phyloP scores from a whole-genome alignment of 2,888 invertebrate species.

The Lepidochrysops patricia region DNA sequence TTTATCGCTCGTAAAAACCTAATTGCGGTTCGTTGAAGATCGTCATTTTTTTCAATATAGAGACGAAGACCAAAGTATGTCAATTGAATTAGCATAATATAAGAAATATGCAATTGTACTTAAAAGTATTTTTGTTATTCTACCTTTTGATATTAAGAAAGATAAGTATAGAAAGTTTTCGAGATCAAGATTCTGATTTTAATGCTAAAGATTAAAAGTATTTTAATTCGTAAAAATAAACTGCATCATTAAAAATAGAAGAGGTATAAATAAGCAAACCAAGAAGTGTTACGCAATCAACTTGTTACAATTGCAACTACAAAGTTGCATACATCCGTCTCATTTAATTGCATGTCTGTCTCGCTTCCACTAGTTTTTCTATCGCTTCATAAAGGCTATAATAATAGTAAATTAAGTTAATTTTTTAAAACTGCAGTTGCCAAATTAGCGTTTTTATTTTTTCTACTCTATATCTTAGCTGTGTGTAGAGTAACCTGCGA shows the following conservation, averaged over 20 bases:
- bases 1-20: constrained; percentile 6
- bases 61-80: background rate
- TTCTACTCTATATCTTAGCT: no score
- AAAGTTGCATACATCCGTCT: constrained; percentile 1
- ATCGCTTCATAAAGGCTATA: background rate
- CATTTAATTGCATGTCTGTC: background rate
- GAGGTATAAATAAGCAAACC: background rate
- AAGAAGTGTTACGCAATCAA: background rate
- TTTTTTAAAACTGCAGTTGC: no score
- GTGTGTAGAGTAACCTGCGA: no score
- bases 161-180: background rate
- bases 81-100: constrained; percentile 1
- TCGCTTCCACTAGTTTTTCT: background rate
- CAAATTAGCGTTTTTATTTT: background rate
- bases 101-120: background rate
- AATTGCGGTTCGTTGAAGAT: background rate
- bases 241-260: background rate
- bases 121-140: no score
- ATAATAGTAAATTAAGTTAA: no score
- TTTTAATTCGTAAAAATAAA: background rate
- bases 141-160: no score
- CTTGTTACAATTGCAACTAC: background rate
- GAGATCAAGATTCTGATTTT: background rate
- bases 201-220: background rate
- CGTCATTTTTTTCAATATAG: background rate